These are phyloP conservation scores for Anoncus sp. DNA, from an alignment of 2,888 invertebrate genomes.

Conservation along the genomic window DNA sequence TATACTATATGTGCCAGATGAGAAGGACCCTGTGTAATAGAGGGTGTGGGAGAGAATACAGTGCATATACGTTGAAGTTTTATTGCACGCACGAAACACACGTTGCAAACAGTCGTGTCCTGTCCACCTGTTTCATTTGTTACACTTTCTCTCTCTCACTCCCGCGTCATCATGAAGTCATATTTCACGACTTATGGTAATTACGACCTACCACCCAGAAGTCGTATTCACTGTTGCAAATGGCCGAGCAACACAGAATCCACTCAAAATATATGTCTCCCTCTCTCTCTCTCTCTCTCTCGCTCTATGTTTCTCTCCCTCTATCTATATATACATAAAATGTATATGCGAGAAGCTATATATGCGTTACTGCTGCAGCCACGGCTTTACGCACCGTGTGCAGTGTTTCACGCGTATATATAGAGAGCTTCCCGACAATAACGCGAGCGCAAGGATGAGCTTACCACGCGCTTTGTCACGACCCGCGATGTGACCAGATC, in stretches of 20 bases:
- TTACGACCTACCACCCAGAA: slow-evolving; percentile 80
- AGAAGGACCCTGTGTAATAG: slow-evolving; percentile 32
- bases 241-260: slow-evolving; percentile 33
- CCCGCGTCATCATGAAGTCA: slow-evolving; percentile 80
- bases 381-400: slow-evolving; percentile 33
- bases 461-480: slow-evolving; percentile 48
- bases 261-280: slow-evolving; percentile 3
- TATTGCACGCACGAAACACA: slow-evolving; percentile 54
- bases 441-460: slow-evolving; percentile 35
- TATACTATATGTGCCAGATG: slow-evolving; percentile 19
- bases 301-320: no score
- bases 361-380: slow-evolving; percentile 7
- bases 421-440: slow-evolving; percentile 26
- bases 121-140: slow-evolving; percentile 77
- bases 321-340: slow-evolving; percentile 27
- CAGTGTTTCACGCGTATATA: slow-evolving; percentile 35
- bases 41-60: slow-evolving; percentile 42
- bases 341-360: slow-evolving; percentile 15
- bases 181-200: slow-evolving; percentile 82
- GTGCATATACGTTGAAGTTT: slow-evolving; percentile 43
- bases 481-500: slow-evolving; percentile 48
- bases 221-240: slow-evolving; percentile 64
- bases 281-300: no score
- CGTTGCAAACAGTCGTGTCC: slow-evolving; percentile 39
- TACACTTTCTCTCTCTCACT: slow-evolving; percentile 62